Evolutionary conservation across 2,113 vertebrate genomes (phyloP).

Genomic region (Stigmatopora argus): DNA sequence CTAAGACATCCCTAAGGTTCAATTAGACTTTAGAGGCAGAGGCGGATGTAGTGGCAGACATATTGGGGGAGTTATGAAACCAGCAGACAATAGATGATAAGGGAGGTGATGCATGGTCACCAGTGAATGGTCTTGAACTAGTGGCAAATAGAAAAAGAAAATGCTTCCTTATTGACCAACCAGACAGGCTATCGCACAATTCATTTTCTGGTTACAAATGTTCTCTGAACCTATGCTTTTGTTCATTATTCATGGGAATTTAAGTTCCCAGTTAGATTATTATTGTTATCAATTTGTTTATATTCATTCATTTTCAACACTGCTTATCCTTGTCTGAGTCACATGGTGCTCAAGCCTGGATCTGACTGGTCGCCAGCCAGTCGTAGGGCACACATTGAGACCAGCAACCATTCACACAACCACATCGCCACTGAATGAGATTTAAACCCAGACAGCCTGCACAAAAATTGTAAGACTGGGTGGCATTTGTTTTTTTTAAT

Average conservation of each 20-base stretch:
- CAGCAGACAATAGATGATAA: slow-evolving; percentile 29
- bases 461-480: no score
- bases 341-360: no score
- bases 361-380: no score
- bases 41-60: slow-evolving; percentile 37
- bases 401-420: no score
- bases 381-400: no score
- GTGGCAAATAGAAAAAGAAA: slow-evolving; percentile 16
- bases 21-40: slow-evolving; percentile 31
- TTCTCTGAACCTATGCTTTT: background rate
- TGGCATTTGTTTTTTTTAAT: no score
- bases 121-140: slow-evolving; percentile 15
- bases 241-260: background rate
- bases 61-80: slow-evolving; percentile 39
- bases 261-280: background rate
- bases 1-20: slow-evolving; percentile 29
- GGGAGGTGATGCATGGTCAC: slow-evolving; percentile 25
- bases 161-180: background rate
- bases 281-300: no score
- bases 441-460: no score
- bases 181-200: slow-evolving; percentile 6
- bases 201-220: background rate
- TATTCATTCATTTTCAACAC: no score
- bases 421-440: no score
- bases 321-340: no score